Evolutionary conservation across 2,113 vertebrate genomes (phyloP).

Genomic region (Chionomys nivalis): DNA sequence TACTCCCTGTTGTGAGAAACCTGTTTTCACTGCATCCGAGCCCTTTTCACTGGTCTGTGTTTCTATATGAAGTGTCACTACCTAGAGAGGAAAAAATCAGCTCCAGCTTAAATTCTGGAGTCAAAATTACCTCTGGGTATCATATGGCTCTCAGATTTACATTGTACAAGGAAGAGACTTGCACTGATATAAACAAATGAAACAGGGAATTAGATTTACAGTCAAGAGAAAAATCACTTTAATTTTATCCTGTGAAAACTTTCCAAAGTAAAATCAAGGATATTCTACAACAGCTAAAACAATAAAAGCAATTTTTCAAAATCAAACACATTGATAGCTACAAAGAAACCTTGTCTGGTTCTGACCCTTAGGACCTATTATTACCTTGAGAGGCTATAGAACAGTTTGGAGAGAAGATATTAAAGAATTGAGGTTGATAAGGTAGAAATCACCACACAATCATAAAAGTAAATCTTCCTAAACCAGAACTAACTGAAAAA

Average conservation of each 20-base stretch:
- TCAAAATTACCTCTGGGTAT: constrained; percentile 48
- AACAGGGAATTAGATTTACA: constrained; percentile 26
- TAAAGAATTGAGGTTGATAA: constrained; percentile 76
- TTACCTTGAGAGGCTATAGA: constrained; percentile 65
- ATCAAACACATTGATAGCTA: constrained; percentile 60
- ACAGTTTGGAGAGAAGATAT: constrained; percentile 60
- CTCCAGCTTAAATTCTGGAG: neutral
- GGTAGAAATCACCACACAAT: constrained; percentile 59
- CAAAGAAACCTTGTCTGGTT: constrained; percentile 56
- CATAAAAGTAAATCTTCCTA: constrained; percentile 80
- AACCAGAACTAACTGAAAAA: constrained; percentile 69
- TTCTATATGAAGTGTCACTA: neutral
- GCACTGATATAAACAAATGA: constrained; percentile 1
- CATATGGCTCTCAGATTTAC: neutral
- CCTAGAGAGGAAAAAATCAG: neutral
- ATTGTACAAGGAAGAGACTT: neutral
- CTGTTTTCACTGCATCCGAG: neutral
- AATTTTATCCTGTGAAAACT: constrained; percentile 46
- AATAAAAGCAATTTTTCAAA: constrained; percentile 69
- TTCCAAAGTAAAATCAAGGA: constrained; percentile 65
- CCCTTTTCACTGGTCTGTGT: neutral
- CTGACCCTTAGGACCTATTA: constrained; percentile 68
- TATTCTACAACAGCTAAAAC: constrained; percentile 56
- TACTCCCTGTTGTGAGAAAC: neutral
- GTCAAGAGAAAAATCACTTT: constrained; percentile 10